Conservation (phyloP, 37 sponge, comb jelly and placozoan species). For the Bolinopsis microptera region DNA sequence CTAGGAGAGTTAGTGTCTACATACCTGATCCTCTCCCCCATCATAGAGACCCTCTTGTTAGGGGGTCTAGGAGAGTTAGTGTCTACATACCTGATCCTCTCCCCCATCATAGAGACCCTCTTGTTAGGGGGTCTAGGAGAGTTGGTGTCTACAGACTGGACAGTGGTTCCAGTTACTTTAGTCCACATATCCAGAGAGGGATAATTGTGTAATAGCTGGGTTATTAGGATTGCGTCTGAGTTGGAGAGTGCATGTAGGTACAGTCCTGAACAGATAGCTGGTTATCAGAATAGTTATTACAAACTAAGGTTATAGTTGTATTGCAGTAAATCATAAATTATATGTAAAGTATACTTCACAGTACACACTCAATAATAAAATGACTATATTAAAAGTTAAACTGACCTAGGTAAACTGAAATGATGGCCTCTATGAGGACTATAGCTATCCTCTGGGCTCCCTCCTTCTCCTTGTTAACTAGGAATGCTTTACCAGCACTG, state of each 20-base stretch:
- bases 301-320: no score
- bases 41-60: no score
- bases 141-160: background rate
- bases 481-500: slow-evolving; percentile 17
- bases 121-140: background rate
- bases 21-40: no score
- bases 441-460: background rate
- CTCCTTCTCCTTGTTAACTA: slow-evolving; percentile 15
- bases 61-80: no score
- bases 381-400: no score
- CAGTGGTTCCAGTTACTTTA: slow-evolving; percentile 12
- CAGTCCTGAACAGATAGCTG: background rate
- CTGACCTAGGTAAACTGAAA: slow-evolving; percentile 17
- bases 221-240: background rate
- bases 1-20: no score
- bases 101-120: background rate
- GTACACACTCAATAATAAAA: no score
- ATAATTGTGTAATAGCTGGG: background rate
- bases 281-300: no score
- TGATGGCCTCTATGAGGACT: background rate
- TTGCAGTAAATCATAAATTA: no score
- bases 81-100: background rate
- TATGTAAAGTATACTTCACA: no score
- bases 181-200: slow-evolving; percentile 22
- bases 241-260: background rate